Base-by-base conservation (phyloP, 2,797 vertebrate genomes). In the Tolypeutes matacus region DNA sequence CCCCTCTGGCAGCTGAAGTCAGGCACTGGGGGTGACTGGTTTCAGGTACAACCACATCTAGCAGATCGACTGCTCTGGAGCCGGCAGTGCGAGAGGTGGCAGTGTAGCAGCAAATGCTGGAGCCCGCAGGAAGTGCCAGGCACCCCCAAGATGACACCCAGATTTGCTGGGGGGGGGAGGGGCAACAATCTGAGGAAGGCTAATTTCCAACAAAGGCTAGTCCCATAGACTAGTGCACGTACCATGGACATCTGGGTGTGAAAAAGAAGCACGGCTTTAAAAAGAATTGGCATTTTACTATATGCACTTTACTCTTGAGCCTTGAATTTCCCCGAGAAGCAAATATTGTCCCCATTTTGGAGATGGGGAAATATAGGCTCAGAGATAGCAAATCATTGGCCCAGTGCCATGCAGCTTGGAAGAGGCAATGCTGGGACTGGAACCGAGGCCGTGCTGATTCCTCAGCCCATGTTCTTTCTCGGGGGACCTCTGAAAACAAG, bases 21-120 rank as follows among this genome's bases (percentile, higher is more conserved):
- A 15, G 5, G 60, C 39, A 0, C 3, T 5, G 5, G 10, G 23
- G 21, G n/a, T 1, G 56, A 51, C 3, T 5, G 0, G 18, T 1
- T 1, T 7, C 51, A 53, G n/a, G 21, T 27, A 78, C 15, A 9
- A n/a, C 65, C 21, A 0, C 0, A 3, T 58, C 36, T 42, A 11
- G 27, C 18, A 53, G 25, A 0, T 0, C 6, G 1, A 42, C 2
- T 3, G 17, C 64, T 34, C 49, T 15, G 18, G 34, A 3, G 2
- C 14, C 5, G 0, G 4, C 39, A 1, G 17, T 14, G 12, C 34
- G 21, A 2, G 53, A 36, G 42, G 46, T 13, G 15, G 5, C 15
- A 27, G 20, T 8, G 9, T 3, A 25, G 21, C 6, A 58, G 69
- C 2, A 0, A 27, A 5, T 9, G 56, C 51, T 0, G 15, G 65